Evolutionary conservation across 2,113 vertebrate species (phyloP), one percentile per base, ranked within the genome.

Genomic region (Arvicanthis niloticus): DNA sequence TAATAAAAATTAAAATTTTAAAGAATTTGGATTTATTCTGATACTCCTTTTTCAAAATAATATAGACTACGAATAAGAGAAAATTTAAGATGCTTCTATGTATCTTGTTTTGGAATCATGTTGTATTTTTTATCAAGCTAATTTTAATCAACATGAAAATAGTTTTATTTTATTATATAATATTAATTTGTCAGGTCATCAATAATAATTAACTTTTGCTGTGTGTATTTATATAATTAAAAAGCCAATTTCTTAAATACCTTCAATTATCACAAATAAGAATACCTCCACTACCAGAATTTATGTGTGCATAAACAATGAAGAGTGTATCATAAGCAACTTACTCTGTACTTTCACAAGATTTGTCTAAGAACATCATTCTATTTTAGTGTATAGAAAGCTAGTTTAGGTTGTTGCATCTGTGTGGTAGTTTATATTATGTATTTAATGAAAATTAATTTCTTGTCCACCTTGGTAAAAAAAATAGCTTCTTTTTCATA

Each of bases 111-210:
- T 89, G 34, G 10, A 95, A 85, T 56, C 0, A 62, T 75, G 95
- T 91, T 80, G 16, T 56, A 24, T 37, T 89, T 95, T 89, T 73
- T 89, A 85, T 48, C 62, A 88, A 48, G 8, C n/a, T 84, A 72
- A n/a, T 48, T 40, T 92, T 65, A 75, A 89, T 89, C 19, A 60
- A 70, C 34, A 89, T 70, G 68, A 82, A 82, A n/a, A 77, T 67
- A 81, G 12, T 1, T 13, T 48, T 65, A n/a, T 81, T 26, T 88
- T 73, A 51, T 80, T 78, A 81, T 75, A 68, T 11, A 65, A 58
- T 62, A 56, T n/a, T 7, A 86, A 2, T 21, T 88, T 93, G 11
- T 9, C 15, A 84, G n/a, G 31, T 45, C 73, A 26, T 40, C 19
- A 87, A 62, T 81, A 9, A 21, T 17, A 58, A 75, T 62, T 45